Conservation (phyloP, 1,140 invertebrate genomes). For the Schlechtendalia chinensis region DNA sequence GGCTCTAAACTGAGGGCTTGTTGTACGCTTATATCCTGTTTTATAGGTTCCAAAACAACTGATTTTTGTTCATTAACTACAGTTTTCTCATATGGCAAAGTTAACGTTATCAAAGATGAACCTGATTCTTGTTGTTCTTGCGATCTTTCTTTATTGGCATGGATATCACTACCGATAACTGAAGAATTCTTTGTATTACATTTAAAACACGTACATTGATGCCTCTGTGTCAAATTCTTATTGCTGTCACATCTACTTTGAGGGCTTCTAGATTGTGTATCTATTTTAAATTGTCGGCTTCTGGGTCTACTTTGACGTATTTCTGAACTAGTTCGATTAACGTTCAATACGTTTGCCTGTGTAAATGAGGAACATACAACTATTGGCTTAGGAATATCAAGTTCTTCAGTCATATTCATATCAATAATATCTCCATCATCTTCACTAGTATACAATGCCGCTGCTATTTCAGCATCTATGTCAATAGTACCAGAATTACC, state of each 20-base stretch:
- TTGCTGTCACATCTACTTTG: no score
- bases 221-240: no score
- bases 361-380: neutral
- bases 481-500: neutral
- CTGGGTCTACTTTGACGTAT: neutral
- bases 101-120: no score
- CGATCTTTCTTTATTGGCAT: neutral
- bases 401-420: neutral
- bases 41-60: no score
- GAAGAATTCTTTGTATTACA: neutral
- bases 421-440: neutral
- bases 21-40: no score
- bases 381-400: neutral
- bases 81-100: no score
- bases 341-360: no score
- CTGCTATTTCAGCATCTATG: neutral
- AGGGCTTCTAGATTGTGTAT: no score
- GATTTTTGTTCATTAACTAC: no score
- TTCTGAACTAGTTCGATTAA: neutral
- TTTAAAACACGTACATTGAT: neutral
- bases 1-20: no score
- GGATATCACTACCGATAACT: neutral
- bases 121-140: no score
- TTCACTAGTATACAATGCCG: neutral
- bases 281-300: neutral